phyloP scores from a whole-genome alignment of 2,888 invertebrate species.

The Lysandra bellargus region DNA sequence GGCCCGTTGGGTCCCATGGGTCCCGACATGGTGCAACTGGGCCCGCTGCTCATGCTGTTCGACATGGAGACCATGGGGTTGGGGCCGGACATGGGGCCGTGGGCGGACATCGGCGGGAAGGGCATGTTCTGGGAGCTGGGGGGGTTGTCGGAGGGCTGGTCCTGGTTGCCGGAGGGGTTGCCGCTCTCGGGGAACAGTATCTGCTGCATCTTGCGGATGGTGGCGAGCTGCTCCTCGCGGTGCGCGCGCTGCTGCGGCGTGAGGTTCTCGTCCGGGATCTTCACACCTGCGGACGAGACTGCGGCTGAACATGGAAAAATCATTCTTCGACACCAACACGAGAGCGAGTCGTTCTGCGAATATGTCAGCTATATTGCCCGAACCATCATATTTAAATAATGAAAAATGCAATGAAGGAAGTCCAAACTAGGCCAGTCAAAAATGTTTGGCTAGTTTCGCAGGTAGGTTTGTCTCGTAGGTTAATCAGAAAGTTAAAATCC shows the following conservation, averaged over 20 bases:
- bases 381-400: too few species aligned
- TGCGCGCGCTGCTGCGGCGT: conserved; percentile 97
- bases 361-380: neutral
- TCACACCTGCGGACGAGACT: conserved; percentile 81
- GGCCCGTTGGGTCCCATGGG: conserved; percentile 64
- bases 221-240: conserved; percentile 95
- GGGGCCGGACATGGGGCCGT: conserved; percentile 70
- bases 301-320: conserved; percentile 42
- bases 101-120: conserved; percentile 66
- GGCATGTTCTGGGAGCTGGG: conserved; percentile 71
- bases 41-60: conserved; percentile 69
- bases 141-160: conserved; percentile 64
- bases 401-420: too few species aligned
- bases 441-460: too few species aligned
- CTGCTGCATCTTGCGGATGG: conserved; percentile 94
- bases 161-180: conserved; percentile 59
- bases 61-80: conserved; percentile 75
- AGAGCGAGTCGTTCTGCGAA: neutral
- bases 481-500: conserved; percentile 9
- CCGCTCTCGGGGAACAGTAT: conserved; percentile 92
- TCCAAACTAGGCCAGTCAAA: too few species aligned
- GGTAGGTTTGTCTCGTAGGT: too few species aligned
- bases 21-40: conserved; percentile 74
- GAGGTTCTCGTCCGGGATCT: conserved; percentile 97
- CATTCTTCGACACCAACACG: conserved; percentile 39